Evolutionary conservation across 2,113 vertebrate genomes (phyloP).

Genomic region (Struthidea cinerea): DNA sequence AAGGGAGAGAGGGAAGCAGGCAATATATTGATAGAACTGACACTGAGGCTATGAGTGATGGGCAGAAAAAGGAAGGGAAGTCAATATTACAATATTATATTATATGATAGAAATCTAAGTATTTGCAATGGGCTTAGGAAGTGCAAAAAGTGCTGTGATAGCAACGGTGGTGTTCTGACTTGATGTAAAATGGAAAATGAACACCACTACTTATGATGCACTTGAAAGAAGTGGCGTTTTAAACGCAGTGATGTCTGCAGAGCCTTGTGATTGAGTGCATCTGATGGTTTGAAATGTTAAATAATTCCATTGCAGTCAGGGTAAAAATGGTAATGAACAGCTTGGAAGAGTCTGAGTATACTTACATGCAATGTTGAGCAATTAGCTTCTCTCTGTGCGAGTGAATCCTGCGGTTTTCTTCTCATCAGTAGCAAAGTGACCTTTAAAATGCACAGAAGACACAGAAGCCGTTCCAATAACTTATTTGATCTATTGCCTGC

Average conservation of each 20-base stretch:
- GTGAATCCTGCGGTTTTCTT: constrained; percentile 13
- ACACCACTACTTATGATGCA: background rate
- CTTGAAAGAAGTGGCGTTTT: background rate
- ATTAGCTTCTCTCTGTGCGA: constrained; percentile 39
- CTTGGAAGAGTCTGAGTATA: constrained; percentile 22
- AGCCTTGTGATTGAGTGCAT: background rate
- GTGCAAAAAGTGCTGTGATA: background rate
- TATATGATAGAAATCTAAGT: background rate
- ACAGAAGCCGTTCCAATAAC: background rate
- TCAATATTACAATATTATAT: background rate
- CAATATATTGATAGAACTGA: background rate
- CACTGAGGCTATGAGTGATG: background rate
- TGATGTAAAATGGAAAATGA: background rate
- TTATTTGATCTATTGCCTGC: background rate
- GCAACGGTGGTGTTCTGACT: background rate
- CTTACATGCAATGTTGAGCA: constrained; percentile 29
- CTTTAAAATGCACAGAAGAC: background rate
- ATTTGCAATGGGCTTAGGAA: background rate
- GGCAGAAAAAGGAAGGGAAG: background rate
- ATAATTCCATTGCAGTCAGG: constrained; percentile 28
- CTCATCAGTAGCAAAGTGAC: constrained; percentile 29
- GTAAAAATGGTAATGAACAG: constrained; percentile 49
- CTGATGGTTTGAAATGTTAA: constrained; percentile 47
- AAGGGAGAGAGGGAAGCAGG: background rate
- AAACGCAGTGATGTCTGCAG: background rate